These are phyloP conservation scores for Piprites chloris DNA, from an alignment of 2,113 vertebrate species.

Conservation along the genomic window DNA sequence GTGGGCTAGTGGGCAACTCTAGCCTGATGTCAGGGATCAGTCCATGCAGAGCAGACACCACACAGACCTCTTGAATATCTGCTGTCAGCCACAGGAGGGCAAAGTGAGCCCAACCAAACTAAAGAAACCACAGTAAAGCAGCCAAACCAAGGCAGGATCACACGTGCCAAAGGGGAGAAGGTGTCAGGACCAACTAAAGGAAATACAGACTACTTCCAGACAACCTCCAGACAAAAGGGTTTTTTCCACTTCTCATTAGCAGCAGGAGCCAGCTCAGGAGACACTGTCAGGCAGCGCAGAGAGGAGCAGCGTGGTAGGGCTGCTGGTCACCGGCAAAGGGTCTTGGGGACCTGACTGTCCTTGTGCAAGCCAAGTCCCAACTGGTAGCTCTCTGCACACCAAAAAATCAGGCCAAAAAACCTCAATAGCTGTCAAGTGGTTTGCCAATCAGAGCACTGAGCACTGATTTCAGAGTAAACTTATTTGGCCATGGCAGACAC, in stretches of 20 bases:
- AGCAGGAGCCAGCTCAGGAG: neutral
- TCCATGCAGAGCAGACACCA: rapidly evolving
- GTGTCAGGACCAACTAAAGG: neutral
- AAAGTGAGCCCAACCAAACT: neutral
- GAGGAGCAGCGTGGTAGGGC: neutral
- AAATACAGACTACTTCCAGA: neutral
- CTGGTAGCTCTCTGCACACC: neutral
- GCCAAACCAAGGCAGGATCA: neutral
- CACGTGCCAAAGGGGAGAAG: neutral
- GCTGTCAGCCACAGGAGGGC: constrained; percentile 42
- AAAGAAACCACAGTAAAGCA: neutral
- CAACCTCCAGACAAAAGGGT: neutral
- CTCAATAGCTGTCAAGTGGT: rapidly evolving
- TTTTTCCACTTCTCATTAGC: neutral
- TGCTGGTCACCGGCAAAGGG: neutral
- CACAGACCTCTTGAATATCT: neutral
- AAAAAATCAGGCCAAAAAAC: neutral
- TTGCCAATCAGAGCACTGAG: neutral
- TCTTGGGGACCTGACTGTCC: neutral
- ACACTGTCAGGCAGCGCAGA: rapidly evolving
- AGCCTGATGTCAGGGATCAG: neutral
- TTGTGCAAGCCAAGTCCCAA: neutral
- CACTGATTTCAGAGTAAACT: neutral
- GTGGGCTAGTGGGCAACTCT: rapidly evolving
- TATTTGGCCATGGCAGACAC: neutral